phyloP scores from a whole-genome alignment of 2,888 invertebrate genomes.

The Trichogramma evanescens region DNA sequence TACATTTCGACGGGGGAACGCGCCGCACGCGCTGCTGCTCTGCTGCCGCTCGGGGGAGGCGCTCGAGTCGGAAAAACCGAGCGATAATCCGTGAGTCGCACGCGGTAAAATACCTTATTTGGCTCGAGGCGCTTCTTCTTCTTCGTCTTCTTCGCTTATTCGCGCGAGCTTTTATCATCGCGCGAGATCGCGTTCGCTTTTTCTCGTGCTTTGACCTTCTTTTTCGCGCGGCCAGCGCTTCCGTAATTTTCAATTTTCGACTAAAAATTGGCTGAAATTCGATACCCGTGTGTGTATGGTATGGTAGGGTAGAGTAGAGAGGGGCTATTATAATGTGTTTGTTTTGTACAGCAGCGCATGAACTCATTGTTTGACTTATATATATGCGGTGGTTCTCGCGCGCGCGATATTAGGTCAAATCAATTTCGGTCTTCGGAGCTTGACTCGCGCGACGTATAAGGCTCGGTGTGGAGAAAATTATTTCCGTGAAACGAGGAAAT shows the following conservation, averaged over 20 bases:
- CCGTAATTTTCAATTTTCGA: neutral
- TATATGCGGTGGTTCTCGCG: too few relatives aligned
- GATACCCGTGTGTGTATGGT: neutral
- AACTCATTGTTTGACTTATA: too few relatives aligned
- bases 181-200: neutral
- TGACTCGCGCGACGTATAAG: too few relatives aligned
- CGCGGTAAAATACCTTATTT: constrained; percentile 59
- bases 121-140: constrained; percentile 52
- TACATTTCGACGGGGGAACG: too few relatives aligned
- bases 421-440: too few relatives aligned
- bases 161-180: neutral
- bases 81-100: constrained; percentile 40
- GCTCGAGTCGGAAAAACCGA: constrained; percentile 48
- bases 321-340: too few relatives aligned
- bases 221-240: neutral
- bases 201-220: neutral
- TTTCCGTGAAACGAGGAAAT: too few relatives aligned
- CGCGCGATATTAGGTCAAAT: too few relatives aligned
- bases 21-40: too few relatives aligned
- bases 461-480: too few relatives aligned
- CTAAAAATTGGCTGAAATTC: neutral
- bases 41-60: constrained; percentile 21
- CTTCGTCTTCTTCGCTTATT: too few relatives aligned
- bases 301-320: neutral
- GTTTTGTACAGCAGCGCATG: too few relatives aligned